phyloP scores from a whole-genome alignment of 2,113 vertebrate species.

The Dasyprocta punctata region DNA sequence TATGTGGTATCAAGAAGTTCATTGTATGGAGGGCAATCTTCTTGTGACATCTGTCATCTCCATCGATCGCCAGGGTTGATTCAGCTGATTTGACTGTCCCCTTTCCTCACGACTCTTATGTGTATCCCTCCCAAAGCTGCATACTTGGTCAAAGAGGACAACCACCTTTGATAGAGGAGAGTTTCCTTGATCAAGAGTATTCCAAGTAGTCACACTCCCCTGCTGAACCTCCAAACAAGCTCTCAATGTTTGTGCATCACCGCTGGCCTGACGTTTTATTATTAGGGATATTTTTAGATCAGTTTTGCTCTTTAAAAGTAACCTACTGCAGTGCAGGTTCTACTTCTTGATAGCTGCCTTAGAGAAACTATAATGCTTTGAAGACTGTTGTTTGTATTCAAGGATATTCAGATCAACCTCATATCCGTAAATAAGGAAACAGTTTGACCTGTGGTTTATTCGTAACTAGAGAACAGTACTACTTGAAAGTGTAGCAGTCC shows the following conservation, averaged over 20 bases:
- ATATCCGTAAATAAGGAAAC: background rate
- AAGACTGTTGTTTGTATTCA: background rate
- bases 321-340: background rate
- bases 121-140: background rate
- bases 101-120: background rate
- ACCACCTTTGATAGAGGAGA: background rate
- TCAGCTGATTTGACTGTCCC: background rate
- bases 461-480: background rate
- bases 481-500: background rate
- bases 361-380: background rate
- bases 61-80: background rate
- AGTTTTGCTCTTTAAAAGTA: constrained; percentile 38
- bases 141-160: background rate
- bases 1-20: background rate
- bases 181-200: background rate
- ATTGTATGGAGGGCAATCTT: background rate
- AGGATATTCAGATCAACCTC: background rate
- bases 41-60: background rate
- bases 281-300: background rate
- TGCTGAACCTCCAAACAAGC: background rate
- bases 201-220: background rate
- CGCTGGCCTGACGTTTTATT: constrained; percentile 7
- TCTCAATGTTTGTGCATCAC: background rate
- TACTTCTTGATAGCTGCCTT: background rate
- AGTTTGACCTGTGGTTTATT: background rate